Base-by-base conservation (phyloP, 1,140 invertebrate genomes). In the Maconellicoccus hirsutus region DNA sequence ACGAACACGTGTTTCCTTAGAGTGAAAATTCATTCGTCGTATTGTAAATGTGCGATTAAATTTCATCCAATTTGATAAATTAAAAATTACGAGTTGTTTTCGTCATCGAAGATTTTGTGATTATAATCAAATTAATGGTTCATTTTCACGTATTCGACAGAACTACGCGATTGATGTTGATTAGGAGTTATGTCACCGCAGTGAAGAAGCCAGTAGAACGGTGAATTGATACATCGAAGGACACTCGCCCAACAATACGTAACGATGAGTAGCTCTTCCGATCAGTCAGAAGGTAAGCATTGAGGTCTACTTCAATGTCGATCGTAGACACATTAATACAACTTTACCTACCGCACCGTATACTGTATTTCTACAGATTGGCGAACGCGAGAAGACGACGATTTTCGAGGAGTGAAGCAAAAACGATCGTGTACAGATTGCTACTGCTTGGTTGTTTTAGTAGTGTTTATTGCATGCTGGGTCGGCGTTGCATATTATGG, bases 391-490 rank as follows among this genome's bases (percentile, higher is more conserved):
- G 7, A 26, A 12, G 19, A 66, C n/a, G 42, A 52, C 2, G 19
- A 8, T 23, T 66, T 23, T 22, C 22, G 22, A 66, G 61, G 61
- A 10, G 19, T 26, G 22, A 8, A 10, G 21, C 10, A 66, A 25
- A 66, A 66, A 66, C 61, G 61, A 25, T 66, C 61, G 4, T 66
- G 61, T 19, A 66, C 61, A 4, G 61, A 66, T 66, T 1, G 22
- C 2, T 66, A 66, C 16, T 66, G 61, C 25, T 16, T 66, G 3
- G 6, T 19, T 8, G 21, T 66, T 8, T 22, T 66, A 22, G 22
- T 66, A 22, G 25, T 66, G 21, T 66, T 66, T 19, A 23, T 66
- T 66, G 8, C 1, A 10, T 23, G 61, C 10, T 66, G 61, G 61
- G 8, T 66, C 19, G 61, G 7, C 1, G 61, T 66, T 16, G 61